Percentiles rank a stretch among this genome's conserved stretches.
Evolutionary conservation across 2,797 vertebrate species (phyloP).

Genomic region (Emydoidea blandingii): DNA sequence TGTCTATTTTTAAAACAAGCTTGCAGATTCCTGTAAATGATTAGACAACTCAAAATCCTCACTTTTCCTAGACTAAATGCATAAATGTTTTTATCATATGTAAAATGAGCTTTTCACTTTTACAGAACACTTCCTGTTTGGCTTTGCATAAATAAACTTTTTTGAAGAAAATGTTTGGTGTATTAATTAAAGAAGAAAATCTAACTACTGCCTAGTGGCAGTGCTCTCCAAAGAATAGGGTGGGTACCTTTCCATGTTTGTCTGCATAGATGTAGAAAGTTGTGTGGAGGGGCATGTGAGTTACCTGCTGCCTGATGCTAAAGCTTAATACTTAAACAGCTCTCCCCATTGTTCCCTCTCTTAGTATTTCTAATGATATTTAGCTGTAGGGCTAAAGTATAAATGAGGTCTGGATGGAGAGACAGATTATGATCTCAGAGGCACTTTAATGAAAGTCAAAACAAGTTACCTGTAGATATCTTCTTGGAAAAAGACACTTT

Average conservation of each 20-base stretch:
- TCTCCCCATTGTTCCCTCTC: background rate
- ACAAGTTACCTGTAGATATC: background rate
- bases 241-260: background rate
- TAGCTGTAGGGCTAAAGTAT: background rate
- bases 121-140: constrained; percentile 69
- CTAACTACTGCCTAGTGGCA: rapidly evolving
- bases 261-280: background rate
- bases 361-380: background rate
- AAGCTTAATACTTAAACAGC: background rate
- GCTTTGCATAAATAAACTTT: constrained; percentile 81
- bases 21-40: constrained; percentile 72
- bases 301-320: background rate
- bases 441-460: background rate
- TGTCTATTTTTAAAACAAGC: constrained; percentile 58
- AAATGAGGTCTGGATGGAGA: background rate
- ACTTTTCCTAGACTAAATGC: constrained; percentile 46
- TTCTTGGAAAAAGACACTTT: background rate
- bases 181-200: background rate
- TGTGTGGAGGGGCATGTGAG: background rate
- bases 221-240: background rate
- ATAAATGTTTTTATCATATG: constrained; percentile 64
- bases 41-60: constrained; percentile 60
- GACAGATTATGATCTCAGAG: background rate
- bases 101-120: constrained; percentile 78
- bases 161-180: background rate